Evolutionary conservation across 2,888 invertebrate genomes (phyloP), one percentile per base, ranked within the genome.

Genomic region (Drosophila seclusa): DNA sequence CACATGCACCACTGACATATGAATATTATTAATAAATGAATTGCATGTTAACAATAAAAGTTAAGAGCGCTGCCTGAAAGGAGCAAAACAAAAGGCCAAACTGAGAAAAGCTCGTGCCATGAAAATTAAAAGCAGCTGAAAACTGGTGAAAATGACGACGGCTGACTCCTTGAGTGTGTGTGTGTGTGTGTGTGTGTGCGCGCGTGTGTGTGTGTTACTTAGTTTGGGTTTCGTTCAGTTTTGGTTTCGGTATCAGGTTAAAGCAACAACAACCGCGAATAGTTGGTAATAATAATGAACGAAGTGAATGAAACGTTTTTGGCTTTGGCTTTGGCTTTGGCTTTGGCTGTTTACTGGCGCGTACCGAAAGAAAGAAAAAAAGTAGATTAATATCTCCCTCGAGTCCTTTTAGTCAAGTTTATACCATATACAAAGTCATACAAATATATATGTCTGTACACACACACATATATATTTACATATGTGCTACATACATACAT

Each of bases 321-420:
- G 76, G 73, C 84, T 73, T 73, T 45, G 13, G 45, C 42, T 40
- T 48, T 74, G 53, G 65, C 80, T 73, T 75, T 63, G 55, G 60
- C 64, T 68, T 76, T 81, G 70, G 63, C 73, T 67, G 76, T 58
- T 79, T 68, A 67, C 69, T 79, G 80, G 68, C 68, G 73, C 74
- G 65, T 48, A 73, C 70, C 66, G 38, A 72, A 69, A 59, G 52
- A 57, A 67, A 68, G 24, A 81, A 80, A 74, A 82, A 72, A 66
- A 60, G 40, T 87, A 89, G 87, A 87, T 89, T 89, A 87, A 87
- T 87, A 89, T 87, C 87, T 87, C 87, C 87, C 87, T 78, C 73
- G 87, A 89, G 87, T 87, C 89, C 89, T 87, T 89, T 87, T 87
- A 87, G 87, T 83, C 87, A 89, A 89, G 84, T 87, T 87, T 81